Evolutionary conservation across 2,888 invertebrate genomes (phyloP), one percentile per base, ranked within the genome.

Genomic region (Lasioglossum figueresi): DNA sequence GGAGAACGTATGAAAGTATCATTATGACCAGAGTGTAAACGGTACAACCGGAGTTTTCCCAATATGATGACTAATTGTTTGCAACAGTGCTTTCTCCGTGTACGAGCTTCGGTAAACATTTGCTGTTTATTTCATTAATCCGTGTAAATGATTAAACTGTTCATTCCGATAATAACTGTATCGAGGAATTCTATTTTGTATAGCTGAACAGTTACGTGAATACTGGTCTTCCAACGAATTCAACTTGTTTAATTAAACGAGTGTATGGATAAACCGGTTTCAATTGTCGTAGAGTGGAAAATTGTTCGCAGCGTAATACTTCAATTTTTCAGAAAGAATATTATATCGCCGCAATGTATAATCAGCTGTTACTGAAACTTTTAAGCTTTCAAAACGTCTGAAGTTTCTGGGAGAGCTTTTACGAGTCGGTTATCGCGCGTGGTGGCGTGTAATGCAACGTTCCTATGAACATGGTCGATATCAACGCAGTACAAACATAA

Each of bases 401-500:
- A 34, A 73, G 34, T 34, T 31, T n/a, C 34, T 34, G 14, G 23
- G 34, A 34, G 27, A 23, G 73, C 34, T 73, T 48, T 34, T 23
- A 8, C 31, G 72, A 48, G 48, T 34, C 48, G 23, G 6, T 73
- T 34, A 48, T n/a, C 48, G 45, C 12, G 31, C 48, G 45, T 12
- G 48, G 48, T 23, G 23, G 45, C 23, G 48, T 48, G 34, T 34
- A 34, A 34, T 73, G 34, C 73, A 16, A 34, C 48, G 48, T 23
- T 23, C 16, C 31, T 72, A 73, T 23, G 48, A 34, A n/a, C 23
- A 23, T 52, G 52, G 31, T 23, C 73, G 73, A 73, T 73, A 23
- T 73, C 48, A 73, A 73, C 73, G 48, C 73, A 52, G 48, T n/a
- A 52, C 12, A 73, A 73, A 73, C 73, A 73, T 52, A 73, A 73